Evolutionary conservation across 2,888 invertebrate species (phyloP), one percentile per base, ranked within the genome.

Genomic region (Aquatica leii): DNA sequence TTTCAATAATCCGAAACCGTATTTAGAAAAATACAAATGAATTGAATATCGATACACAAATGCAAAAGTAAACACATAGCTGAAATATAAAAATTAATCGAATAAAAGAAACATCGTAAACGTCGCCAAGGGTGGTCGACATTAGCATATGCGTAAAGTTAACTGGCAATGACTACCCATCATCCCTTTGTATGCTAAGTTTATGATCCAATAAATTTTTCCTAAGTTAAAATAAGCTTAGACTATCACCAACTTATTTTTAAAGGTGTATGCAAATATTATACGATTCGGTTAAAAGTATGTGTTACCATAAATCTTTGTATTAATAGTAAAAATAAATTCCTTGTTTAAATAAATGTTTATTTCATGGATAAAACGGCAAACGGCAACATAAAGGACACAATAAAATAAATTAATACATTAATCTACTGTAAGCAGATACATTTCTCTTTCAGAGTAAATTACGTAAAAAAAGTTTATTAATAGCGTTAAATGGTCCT

Each of bases 121-220:
- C 46, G 34, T 50, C 59, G 52, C 59, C 43, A 59, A 59, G 59
- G 59, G 59, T 53, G 59, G 59, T 59, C 59, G 34, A 52, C 34
- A 59, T 59, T 59, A 52, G 43, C 59, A 59, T 59, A 59, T 18
- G 46, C 12, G 59, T 53, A 53, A 59, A 59, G 37, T 15, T 53
- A 48, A 49, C 41, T 48, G 14, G 49, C 46, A 31, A 18, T 40
- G 60, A 31, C 46, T 60, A 48, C 49, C 48, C 49, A 54, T 49
- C 59, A 59, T 59, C 59, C 53, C 46, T 59, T 59, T 59, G 59
- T 59, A 59, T 59, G 59, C 46, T 53, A 59, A 59, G 52, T 59
- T 59, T 59, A 59, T 52, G 59, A 59, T 53, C 59, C 46, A 59
- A 59, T 59, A 59, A 59, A 59, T 59, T 51, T n/a, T 53, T 52